Base-by-base conservation (phyloP, 2,797 vertebrate species). In the Esox masquinongy region DNA sequence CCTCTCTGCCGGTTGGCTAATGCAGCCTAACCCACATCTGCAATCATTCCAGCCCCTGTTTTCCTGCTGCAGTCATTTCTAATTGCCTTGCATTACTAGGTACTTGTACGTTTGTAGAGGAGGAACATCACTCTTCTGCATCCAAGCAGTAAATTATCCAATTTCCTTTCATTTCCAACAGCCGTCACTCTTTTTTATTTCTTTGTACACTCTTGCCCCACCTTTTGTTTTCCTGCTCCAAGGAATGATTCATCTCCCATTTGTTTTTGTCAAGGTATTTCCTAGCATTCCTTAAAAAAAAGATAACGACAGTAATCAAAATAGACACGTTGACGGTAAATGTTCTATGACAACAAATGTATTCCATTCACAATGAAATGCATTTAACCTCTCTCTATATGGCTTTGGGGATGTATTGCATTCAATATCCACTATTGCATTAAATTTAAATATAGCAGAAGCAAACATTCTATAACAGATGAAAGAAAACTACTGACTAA, bases 91-190 rank as follows among this genome's bases (percentile, higher is more conserved):
- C 91, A 93, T 94, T 94, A 94, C 93, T 92, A 91, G 90, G 87
- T 92, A 91, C 90, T 93, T 94, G 92, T 94, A 94, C 92, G 94
- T 95, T 92, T 92, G 88, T 89, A 92, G 91, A 91, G 89, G 88
- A 92, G 88, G 89, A 91, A 91, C 90, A 92, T 91, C 88, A 85
- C 90, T 93, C 91, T 92, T 91, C 91, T 91, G 91, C 91, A 94
- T 90, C 93, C 92, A 94, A 93, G 92, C 93, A 93, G 92, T 92
- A 94, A 94, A 95, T 94, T 82, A 94, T 93, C 92, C 89, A 91
- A 93, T 94, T 94, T 85, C 92, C 88, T 90, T 90, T 93, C 91
- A 92, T 92, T 92, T 93, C 89, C 84, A 85, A 90, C 87, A 89
- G 92, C 88, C 83, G 84, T 86, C 83, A 81, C 63, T 75, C 70